These are phyloP conservation scores for Otocyon megalotis DNA, from an alignment of 2,113 vertebrate genomes.

Conservation along the genomic window DNA sequence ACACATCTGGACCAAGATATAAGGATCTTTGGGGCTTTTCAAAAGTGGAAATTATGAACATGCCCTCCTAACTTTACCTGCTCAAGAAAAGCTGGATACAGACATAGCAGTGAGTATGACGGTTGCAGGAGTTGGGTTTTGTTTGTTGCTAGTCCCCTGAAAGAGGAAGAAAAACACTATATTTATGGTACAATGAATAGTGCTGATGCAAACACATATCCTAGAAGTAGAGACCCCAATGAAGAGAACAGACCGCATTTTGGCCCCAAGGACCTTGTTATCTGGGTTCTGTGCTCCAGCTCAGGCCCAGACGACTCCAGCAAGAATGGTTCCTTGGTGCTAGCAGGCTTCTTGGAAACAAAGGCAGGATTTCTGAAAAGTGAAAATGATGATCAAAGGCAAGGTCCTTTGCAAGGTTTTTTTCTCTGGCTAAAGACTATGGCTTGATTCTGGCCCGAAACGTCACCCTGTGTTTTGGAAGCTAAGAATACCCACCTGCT, in stretches of 20 bases:
- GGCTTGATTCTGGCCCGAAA: neutral
- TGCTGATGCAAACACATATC: neutral
- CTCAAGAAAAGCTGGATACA: neutral
- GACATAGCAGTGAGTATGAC: neutral
- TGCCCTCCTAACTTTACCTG: neutral
- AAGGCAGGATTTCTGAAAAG: neutral
- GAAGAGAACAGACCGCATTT: neutral
- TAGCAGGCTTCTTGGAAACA: neutral
- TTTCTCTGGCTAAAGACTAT: neutral
- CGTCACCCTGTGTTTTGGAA: neutral
- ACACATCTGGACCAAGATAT: neutral
- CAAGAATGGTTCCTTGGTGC: neutral
- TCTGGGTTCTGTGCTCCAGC: fast-evolving
- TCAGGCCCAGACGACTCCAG: neutral
- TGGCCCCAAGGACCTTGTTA: neutral
- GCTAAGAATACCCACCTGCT: neutral
- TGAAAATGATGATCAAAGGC: neutral
- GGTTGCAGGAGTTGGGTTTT: neutral
- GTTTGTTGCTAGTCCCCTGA: neutral
- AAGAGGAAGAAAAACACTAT: neutral
- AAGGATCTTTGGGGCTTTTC: neutral
- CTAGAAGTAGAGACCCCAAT: neutral
- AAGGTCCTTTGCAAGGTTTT: neutral
- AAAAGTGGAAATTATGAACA: constrained; percentile 44
- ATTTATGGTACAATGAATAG: neutral